Percentiles rank a stretch among this genome's conserved stretches.
Evolutionary conservation across 2,888 invertebrate species (phyloP).

Genomic region (Lycaena phlaeas): DNA sequence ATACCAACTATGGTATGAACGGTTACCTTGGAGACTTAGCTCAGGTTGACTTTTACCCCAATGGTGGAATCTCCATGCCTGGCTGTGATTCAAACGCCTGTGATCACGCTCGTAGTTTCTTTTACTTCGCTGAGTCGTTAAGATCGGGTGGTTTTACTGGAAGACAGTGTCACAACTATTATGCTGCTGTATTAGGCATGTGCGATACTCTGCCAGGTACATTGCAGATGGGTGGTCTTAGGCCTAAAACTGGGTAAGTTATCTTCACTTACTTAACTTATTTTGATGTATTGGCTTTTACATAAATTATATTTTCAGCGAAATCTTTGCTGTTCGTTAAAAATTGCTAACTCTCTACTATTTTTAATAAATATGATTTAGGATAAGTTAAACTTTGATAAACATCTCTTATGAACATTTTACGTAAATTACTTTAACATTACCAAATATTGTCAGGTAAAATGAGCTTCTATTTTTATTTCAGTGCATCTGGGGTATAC

Average conservation of each 20-base stretch:
- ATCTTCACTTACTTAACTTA: too few relatives aligned
- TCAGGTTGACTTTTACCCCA: constrained; percentile 51
- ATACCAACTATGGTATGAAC: constrained; percentile 42
- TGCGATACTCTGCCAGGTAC: constrained; percentile 33
- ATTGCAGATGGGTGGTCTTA: constrained; percentile 43
- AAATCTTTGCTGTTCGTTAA: not conserved
- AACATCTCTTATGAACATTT: too few relatives aligned
- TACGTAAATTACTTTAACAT: too few relatives aligned
- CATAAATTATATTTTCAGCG: too few relatives aligned
- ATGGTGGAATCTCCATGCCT: too few relatives aligned
- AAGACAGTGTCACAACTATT: constrained; percentile 37
- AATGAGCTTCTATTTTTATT: constrained; percentile 20
- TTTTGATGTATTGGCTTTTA: too few relatives aligned
- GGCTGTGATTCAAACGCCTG: constrained; percentile 42
- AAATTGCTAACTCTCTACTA: not conserved
- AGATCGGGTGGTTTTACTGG: constrained; percentile 46
- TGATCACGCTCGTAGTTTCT: constrained; percentile 38
- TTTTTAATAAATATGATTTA: not conserved
- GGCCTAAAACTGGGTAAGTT: constrained; percentile 43
- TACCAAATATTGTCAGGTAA: too few relatives aligned
- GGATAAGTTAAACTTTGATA: too few relatives aligned
- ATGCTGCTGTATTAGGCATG: constrained; percentile 32
- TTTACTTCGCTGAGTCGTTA: constrained; percentile 45
- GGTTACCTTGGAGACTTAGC: constrained; percentile 39
- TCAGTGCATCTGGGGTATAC: constrained; percentile 37